These are phyloP conservation scores for Chelonus formosanus DNA, from an alignment of 2,888 invertebrate genomes.

Conservation along the genomic window DNA sequence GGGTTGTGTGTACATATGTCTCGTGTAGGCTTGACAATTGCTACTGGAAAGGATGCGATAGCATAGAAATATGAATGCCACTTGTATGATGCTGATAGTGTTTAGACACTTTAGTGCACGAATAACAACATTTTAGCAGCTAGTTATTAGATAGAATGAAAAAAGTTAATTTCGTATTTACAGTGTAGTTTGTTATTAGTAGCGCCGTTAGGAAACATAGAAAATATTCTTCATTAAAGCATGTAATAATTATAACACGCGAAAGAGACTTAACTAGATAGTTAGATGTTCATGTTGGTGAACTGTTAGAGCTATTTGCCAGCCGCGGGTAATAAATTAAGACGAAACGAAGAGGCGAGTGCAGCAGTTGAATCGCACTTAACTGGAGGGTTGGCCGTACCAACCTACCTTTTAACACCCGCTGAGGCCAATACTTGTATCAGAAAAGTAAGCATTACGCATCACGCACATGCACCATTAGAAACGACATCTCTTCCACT, in stretches of 20 bases:
- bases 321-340: constrained; percentile 60
- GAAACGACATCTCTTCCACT: constrained; percentile 51
- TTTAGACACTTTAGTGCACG: constrained; percentile 9
- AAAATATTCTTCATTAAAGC: background rate
- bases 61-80: constrained; percentile 33
- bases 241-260: background rate
- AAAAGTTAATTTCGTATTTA: background rate
- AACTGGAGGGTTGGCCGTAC: constrained; percentile 62
- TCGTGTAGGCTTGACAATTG: constrained; percentile 15
- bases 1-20: constrained; percentile 25
- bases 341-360: constrained; percentile 56
- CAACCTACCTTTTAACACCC: constrained; percentile 64
- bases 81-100: constrained; percentile 19
- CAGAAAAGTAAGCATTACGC: constrained; percentile 43
- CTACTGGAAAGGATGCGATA: constrained; percentile 20
- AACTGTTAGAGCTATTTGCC: constrained; percentile 59
- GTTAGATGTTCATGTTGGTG: constrained; percentile 57
- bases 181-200: background rate
- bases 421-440: constrained; percentile 43
- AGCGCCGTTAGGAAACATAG: constrained; percentile 15
- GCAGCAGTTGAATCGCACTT: constrained; percentile 47
- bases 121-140: constrained; percentile 14
- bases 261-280: background rate
- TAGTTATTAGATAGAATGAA: background rate
- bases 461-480: constrained; percentile 61